Evolutionary conservation across 2,113 vertebrate genomes (phyloP).

Genomic region (Scomber scombrus): DNA sequence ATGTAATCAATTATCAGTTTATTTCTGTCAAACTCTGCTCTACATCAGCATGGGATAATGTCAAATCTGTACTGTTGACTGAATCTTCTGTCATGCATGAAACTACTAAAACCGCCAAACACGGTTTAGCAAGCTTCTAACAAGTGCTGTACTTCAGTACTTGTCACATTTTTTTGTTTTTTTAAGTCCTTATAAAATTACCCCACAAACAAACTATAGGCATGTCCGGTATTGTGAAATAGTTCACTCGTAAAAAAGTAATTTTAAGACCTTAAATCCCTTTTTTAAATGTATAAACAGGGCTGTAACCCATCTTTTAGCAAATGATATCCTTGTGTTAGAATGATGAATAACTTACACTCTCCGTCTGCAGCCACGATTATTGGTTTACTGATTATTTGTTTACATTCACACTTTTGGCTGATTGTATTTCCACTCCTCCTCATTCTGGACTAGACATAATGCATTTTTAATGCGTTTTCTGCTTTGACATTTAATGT

Average conservation of each 20-base stretch:
- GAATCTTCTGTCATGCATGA: conserved; percentile 14
- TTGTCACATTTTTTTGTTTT: not conserved
- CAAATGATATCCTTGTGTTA: conserved; percentile 60
- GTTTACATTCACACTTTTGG: conserved; percentile 58
- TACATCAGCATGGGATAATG: not conserved
- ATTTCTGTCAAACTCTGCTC: not conserved
- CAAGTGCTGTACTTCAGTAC: not conserved
- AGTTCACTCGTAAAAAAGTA: conserved; percentile 36
- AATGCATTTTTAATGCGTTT: conserved; percentile 76
- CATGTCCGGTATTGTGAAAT: conserved; percentile 37
- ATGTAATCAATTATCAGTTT: conserved; percentile 36
- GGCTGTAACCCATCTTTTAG: conserved; percentile 48
- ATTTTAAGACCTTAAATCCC: conserved; percentile 54
- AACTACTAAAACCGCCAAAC: conserved; percentile 11
- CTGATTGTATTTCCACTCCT: conserved; percentile 72
- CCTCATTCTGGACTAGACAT: conserved; percentile 50
- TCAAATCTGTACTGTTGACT: not conserved
- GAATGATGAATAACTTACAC: conserved; percentile 61
- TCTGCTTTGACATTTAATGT: conserved; percentile 62
- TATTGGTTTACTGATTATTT: conserved; percentile 76
- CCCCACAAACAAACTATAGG: conserved; percentile 30
- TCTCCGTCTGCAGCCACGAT: conserved; percentile 39
- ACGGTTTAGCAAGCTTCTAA: conserved; percentile 5
- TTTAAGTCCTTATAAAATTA: conserved; percentile 18
- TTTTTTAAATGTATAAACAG: conserved; percentile 51